These are phyloP conservation scores for Dicranocentrus wangi DNA, from an alignment of 2,888 invertebrate species.

Conservation along the genomic window DNA sequence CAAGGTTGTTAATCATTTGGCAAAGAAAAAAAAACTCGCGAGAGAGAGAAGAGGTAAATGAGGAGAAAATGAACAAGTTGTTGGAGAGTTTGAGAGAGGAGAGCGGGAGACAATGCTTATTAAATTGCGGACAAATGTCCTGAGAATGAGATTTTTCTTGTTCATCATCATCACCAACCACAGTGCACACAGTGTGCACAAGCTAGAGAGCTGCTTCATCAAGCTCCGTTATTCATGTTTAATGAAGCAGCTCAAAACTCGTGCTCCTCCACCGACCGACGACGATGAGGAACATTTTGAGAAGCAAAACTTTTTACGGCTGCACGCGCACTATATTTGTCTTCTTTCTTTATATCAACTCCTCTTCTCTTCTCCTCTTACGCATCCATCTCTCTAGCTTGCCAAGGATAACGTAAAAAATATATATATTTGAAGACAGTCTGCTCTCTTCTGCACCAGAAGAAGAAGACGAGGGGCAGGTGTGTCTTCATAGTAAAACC, in stretches of 20 bases:
- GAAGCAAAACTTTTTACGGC: too few relatives aligned
- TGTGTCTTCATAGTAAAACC: constrained; percentile 44
- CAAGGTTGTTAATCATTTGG: constrained; percentile 61
- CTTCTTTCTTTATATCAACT: background rate
- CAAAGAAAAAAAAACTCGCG: constrained; percentile 19
- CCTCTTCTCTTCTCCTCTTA: too few relatives aligned
- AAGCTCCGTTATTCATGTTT: constrained; percentile 63
- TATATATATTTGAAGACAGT: background rate
- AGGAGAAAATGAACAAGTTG: constrained; percentile 54
- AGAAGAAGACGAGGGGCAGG: constrained; percentile 24
- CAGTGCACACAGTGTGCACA: too few relatives aligned
- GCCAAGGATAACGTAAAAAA: too few relatives aligned
- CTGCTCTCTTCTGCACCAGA: too few relatives aligned
- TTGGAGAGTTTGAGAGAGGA: too few relatives aligned
- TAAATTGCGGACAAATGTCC: constrained; percentile 64
- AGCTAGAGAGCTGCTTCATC: constrained; percentile 59
- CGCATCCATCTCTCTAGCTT: too few relatives aligned
- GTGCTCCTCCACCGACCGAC: constrained; percentile 21
- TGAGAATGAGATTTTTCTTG: constrained; percentile 56
- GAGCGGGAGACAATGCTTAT: constrained; percentile 63
- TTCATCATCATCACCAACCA: constrained; percentile 43
- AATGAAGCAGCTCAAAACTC: constrained; percentile 59
- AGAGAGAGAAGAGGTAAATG: constrained; percentile 35
- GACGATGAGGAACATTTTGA: too few relatives aligned
- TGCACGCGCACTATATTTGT: too few relatives aligned